Percentiles rank a stretch among this genome's conserved stretches.
Evolutionary conservation across 2,888 invertebrate species (phyloP).

Genomic region (Pemphredon lugubris): DNA sequence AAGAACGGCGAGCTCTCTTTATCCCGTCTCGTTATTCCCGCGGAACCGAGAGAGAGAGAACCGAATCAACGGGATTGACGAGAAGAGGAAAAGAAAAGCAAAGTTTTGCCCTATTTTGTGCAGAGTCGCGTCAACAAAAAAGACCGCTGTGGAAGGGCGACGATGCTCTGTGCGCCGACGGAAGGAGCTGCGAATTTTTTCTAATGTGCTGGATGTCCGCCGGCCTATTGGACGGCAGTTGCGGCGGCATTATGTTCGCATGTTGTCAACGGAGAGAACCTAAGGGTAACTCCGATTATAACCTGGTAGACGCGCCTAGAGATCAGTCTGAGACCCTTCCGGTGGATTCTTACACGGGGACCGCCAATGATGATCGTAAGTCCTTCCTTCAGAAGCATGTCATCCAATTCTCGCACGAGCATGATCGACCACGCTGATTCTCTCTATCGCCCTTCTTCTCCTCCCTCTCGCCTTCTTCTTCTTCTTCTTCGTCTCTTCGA

Average conservation of each 20-base stretch:
- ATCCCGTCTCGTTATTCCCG: no score
- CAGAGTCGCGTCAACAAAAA: conserved; percentile 79
- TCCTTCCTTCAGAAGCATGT: conserved; percentile 79
- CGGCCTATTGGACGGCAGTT: conserved; percentile 92
- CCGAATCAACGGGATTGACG: background rate
- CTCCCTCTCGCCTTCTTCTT: background rate
- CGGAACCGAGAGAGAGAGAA: background rate
- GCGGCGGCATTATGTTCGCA: conserved; percentile 91
- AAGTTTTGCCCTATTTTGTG: conserved; percentile 68
- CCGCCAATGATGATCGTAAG: conserved; percentile 84
- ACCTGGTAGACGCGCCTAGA: conserved; percentile 77
- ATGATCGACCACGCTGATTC: conserved; percentile 35
- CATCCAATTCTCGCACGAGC: conserved; percentile 50
- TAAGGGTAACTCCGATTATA: conserved; percentile 78
- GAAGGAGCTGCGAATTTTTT: conserved; percentile 94
- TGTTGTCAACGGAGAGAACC: conserved; percentile 89
- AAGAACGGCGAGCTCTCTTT: no score
- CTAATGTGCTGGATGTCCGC: conserved; percentile 95
- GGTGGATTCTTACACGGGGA: conserved; percentile 83
- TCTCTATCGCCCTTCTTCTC: background rate
- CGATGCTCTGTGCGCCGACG: conserved; percentile 85
- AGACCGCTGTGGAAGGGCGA: conserved; percentile 80
- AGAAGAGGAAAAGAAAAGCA: conserved; percentile 33
- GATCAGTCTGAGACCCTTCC: conserved; percentile 76
- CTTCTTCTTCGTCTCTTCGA: background rate